Conservation (phyloP, 2,888 invertebrate species). For the Hymenopus coronatus region DNA sequence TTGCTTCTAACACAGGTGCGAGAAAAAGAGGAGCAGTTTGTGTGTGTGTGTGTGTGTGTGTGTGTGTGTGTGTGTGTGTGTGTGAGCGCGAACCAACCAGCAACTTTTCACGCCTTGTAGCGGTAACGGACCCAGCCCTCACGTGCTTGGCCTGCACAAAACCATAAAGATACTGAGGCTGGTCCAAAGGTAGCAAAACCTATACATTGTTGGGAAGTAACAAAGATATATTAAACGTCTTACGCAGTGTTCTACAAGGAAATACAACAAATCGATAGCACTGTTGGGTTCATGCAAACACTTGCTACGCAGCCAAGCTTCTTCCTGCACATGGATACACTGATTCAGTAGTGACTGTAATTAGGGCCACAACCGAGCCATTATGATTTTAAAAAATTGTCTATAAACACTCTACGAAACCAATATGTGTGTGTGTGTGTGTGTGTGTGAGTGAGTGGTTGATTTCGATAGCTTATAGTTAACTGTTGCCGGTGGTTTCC, state of each 20-base stretch:
- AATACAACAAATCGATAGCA: not conserved
- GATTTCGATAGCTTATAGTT: too few relatives aligned
- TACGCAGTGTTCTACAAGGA: not conserved
- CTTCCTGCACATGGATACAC: too few relatives aligned
- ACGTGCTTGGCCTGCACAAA: not conserved
- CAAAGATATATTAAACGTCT: not conserved
- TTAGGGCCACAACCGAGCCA: too few relatives aligned
- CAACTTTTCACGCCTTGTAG: not conserved
- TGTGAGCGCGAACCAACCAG: not conserved
- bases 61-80: not conserved
- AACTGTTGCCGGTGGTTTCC: too few relatives aligned
- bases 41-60: not conserved
- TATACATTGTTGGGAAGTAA: not conserved
- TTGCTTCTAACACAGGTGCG: not conserved
- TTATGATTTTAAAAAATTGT: too few relatives aligned
- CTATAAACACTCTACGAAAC: too few relatives aligned
- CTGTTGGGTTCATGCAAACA: too few relatives aligned
- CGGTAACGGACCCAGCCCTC: not conserved
- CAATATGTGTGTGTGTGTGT: too few relatives aligned
- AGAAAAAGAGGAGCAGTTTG: not conserved
- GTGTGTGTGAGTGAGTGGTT: too few relatives aligned
- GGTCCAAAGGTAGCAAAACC: not conserved
- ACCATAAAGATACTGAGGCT: not conserved
- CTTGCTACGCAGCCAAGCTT: too few relatives aligned
- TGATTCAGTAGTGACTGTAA: too few relatives aligned